A percentile compares a stretch with the other conserved stretches of the same genome.
Conservation (phyloP, 2,113 vertebrate genomes). For the Chinchilla lanigera region DNA sequence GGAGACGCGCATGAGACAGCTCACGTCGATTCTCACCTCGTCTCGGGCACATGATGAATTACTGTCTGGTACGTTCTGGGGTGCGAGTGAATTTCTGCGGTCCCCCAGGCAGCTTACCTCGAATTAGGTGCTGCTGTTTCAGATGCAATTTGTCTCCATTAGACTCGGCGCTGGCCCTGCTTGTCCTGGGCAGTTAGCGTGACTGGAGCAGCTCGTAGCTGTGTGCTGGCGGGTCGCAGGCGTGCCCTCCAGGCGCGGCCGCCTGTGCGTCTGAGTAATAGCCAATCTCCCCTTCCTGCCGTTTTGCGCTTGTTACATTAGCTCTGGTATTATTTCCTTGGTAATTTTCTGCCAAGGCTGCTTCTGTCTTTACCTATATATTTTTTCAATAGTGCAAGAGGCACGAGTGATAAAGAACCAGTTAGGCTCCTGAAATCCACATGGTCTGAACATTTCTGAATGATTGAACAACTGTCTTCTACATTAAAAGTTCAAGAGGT, state of each 20-base stretch:
- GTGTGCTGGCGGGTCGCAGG: neutral
- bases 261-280: neutral
- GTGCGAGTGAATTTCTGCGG: conserved; percentile 59
- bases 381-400: neutral
- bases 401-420: neutral
- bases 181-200: neutral
- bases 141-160: conserved; percentile 71
- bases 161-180: conserved; percentile 38
- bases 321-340: neutral
- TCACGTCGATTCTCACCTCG: conserved; percentile 36
- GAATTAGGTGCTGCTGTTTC: conserved; percentile 50
- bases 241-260: neutral
- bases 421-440: neutral
- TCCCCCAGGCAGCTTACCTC: conserved; percentile 56
- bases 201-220: conserved; percentile 12
- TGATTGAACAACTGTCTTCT: neutral
- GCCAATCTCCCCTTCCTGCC: neutral
- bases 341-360: neutral
- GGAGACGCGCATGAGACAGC: conserved; percentile 6
- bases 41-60: conserved; percentile 48
- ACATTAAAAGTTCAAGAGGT: neutral
- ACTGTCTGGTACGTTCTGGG: conserved; percentile 21
- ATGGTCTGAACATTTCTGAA: neutral
- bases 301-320: neutral
- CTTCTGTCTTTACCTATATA: neutral